Evolutionary conservation across 2,113 vertebrate species (phyloP).

Genomic region (Varanus salvator): DNA sequence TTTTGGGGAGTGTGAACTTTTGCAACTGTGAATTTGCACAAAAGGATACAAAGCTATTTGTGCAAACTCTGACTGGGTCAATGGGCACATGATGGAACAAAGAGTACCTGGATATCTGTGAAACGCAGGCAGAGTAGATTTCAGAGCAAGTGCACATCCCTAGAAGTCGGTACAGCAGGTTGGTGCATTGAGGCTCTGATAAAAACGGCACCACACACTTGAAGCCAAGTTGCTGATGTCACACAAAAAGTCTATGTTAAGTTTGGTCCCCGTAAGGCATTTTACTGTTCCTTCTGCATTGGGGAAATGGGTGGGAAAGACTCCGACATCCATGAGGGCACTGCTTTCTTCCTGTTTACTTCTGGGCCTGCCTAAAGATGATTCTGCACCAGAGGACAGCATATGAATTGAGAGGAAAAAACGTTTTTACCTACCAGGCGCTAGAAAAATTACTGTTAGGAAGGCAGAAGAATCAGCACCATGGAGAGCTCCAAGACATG

Average conservation of each 20-base stretch:
- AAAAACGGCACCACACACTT: constrained; percentile 57
- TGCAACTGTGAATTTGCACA: too few species aligned
- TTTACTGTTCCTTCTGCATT: not conserved
- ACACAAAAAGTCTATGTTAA: not conserved
- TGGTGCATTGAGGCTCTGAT: constrained; percentile 40
- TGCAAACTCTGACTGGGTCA: too few species aligned
- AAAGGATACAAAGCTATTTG: too few species aligned
- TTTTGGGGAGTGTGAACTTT: too few species aligned
- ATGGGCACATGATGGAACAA: too few species aligned
- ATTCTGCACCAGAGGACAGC: not conserved
- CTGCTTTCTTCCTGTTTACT: not conserved
- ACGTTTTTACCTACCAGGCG: not conserved
- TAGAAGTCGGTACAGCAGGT: constrained; percentile 47
- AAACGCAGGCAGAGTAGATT: too few species aligned
- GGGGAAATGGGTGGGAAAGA: not conserved
- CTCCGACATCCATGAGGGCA: not conserved
- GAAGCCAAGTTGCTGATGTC: constrained; percentile 37
- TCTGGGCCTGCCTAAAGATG: not conserved
- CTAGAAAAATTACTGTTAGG: not conserved
- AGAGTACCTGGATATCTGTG: too few species aligned
- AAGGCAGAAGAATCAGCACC: not conserved
- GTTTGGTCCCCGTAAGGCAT: too few species aligned
- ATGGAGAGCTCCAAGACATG: not conserved
- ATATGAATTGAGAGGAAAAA: not conserved
- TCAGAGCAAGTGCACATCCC: too few species aligned